Conservation (phyloP, 2,113 vertebrate genomes). For the Cervus canadensis region DNA sequence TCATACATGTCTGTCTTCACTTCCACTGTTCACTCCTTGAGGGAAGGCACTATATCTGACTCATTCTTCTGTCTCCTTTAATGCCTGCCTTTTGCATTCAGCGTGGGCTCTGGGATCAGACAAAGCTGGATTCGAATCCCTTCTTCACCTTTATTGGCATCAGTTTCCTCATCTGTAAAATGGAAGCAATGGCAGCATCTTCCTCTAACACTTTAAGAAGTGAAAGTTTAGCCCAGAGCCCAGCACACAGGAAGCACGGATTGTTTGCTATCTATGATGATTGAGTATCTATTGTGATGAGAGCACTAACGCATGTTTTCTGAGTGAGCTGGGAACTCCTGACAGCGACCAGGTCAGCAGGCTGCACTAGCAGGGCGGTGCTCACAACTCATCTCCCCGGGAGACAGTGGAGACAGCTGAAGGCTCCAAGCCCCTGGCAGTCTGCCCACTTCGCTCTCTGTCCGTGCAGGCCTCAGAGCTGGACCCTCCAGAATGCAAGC, state of each 20-base stretch:
- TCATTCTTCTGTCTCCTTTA: background rate
- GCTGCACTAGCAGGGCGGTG: background rate
- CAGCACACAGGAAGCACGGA: background rate
- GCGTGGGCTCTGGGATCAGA: background rate
- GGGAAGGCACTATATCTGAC: background rate
- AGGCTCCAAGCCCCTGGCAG: constrained; percentile 15
- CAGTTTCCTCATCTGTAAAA: background rate
- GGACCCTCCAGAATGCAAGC: constrained; percentile 38
- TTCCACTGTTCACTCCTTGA: background rate
- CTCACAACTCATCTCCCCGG: background rate
- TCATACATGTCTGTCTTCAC: background rate
- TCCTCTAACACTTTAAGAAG: background rate
- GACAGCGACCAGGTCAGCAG: background rate
- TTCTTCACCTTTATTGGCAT: background rate
- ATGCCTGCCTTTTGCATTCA: background rate
- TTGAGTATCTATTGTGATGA: background rate
- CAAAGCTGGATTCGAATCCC: background rate
- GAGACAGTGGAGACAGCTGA: background rate
- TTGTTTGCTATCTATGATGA: background rate
- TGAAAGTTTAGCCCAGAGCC: background rate
- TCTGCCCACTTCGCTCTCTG: background rate
- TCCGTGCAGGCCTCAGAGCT: background rate
- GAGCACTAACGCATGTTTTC: background rate
- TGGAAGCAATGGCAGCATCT: background rate
- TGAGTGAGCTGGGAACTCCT: background rate